A percentile compares a stretch with the other conserved stretches of the same genome.
These are phyloP conservation scores for Lepisosteus osseus DNA, from an alignment of 2,113 vertebrate genomes.

Conservation along the genomic window DNA sequence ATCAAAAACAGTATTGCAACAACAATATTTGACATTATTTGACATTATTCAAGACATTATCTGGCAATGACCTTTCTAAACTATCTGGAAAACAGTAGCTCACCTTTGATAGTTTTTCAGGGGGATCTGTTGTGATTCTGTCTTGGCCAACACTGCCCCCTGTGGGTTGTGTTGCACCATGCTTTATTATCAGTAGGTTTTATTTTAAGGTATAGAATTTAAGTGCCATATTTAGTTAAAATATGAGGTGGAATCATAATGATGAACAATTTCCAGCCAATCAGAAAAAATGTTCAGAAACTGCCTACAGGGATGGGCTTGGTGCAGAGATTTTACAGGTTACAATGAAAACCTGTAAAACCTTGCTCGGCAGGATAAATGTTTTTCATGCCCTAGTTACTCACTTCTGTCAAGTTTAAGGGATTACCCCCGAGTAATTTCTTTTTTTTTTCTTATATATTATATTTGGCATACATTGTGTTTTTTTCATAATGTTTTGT, in stretches of 20 bases:
- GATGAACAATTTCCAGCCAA: not conserved
- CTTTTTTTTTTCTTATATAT: conserved; percentile 37
- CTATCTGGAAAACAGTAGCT: no score
- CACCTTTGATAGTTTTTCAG: no score
- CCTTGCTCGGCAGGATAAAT: conserved; percentile 42
- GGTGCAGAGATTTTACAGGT: conserved; percentile 39
- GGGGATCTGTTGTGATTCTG: no score
- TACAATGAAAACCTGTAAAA: conserved; percentile 57
- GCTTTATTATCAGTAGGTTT: not conserved
- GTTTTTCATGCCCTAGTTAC: conserved; percentile 60
- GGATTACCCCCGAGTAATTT: conserved; percentile 55
- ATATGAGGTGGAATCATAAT: not conserved
- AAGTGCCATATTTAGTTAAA: not conserved
- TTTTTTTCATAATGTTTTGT: not conserved
- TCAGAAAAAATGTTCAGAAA: not conserved
- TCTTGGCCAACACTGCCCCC: no score
- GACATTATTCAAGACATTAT: no score
- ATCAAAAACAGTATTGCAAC: no score
- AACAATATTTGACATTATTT: no score
- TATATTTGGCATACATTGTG: not conserved
- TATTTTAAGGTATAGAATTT: not conserved
- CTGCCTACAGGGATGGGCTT: conserved; percentile 26
- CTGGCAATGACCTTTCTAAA: no score
- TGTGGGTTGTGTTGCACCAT: not conserved
- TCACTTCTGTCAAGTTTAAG: conserved; percentile 60